Conservation (phyloP, 2,113 vertebrate species). For the Semicossyphus pulcher region DNA sequence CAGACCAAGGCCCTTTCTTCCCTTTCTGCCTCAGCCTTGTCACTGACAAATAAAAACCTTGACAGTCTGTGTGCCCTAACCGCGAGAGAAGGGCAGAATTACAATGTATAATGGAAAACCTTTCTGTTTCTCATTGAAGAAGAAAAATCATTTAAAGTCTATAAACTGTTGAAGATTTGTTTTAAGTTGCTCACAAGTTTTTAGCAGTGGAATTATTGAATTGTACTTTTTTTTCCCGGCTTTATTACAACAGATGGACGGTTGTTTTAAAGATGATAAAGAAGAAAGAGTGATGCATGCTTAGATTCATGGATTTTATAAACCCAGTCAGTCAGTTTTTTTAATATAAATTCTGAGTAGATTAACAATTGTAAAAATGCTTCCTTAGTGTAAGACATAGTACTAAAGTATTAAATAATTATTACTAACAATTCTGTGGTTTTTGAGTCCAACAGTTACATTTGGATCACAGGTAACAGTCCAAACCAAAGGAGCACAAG, state of each 20-base stretch:
- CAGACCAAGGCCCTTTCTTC: slow-evolving; percentile 33
- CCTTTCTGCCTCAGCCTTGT: slow-evolving; percentile 61
- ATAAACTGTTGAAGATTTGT: slow-evolving; percentile 27
- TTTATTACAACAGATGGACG: slow-evolving; percentile 9
- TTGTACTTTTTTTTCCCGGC: not conserved
- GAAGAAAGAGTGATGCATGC: not conserved
- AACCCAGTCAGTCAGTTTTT: too few species aligned
- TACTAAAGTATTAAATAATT: too few species aligned
- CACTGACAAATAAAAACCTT: slow-evolving; percentile 74
- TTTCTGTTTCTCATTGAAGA: slow-evolving; percentile 57
- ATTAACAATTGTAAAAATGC: too few species aligned
- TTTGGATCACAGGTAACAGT: not conserved
- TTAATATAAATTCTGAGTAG: too few species aligned
- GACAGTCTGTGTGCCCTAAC: slow-evolving; percentile 58
- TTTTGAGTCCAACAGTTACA: not conserved
- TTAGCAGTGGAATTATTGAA: not conserved
- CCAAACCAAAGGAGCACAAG: not conserved
- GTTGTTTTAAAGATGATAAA: slow-evolving; percentile 2
- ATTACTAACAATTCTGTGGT: too few species aligned
- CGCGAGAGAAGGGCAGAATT: slow-evolving; percentile 57
- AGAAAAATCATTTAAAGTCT: slow-evolving; percentile 34
- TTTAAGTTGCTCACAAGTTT: slow-evolving; percentile 29
- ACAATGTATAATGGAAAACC: slow-evolving; percentile 73
- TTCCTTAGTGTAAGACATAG: too few species aligned
- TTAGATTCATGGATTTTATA: too few species aligned